Evolutionary conservation across 2,888 invertebrate species (phyloP).

Genomic region (Microlaimidae sp.): DNA sequence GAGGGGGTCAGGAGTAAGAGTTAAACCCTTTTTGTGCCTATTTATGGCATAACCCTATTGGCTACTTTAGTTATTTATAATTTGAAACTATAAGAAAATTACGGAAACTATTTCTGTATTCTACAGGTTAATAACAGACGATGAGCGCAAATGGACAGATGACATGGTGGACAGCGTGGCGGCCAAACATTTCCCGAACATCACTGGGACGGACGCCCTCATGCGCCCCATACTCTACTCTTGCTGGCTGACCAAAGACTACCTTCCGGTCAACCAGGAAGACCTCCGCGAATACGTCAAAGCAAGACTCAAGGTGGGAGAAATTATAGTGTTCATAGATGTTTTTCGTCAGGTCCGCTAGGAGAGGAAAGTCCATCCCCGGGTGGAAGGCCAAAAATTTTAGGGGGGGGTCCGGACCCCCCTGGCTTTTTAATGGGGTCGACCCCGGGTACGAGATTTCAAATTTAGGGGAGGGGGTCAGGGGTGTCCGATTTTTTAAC

Average conservation of each 20-base stretch:
- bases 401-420: too few relatives aligned
- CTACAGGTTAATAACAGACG: conserved; percentile 66
- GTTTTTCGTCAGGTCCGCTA: too few relatives aligned
- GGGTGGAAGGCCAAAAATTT: too few relatives aligned
- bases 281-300: conserved; percentile 88
- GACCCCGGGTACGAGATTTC: too few relatives aligned
- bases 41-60: too few relatives aligned
- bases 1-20: too few relatives aligned
- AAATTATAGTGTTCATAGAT: not conserved
- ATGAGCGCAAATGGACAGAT: conserved; percentile 91
- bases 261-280: conserved; percentile 83
- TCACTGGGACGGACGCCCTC: conserved; percentile 66
- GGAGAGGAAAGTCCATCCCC: too few relatives aligned
- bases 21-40: too few relatives aligned
- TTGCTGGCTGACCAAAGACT: conserved; percentile 97
- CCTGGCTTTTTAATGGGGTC: too few relatives aligned
- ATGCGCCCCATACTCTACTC: conserved; percentile 86
- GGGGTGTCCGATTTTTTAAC: too few relatives aligned
- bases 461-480: too few relatives aligned
- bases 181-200: conserved; percentile 67
- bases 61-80: too few relatives aligned
- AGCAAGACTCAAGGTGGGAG: conserved; percentile 66
- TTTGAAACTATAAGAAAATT: not conserved
- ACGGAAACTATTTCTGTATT: not conserved
- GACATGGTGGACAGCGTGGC: conserved; percentile 85